Evolutionary conservation across 2,797 vertebrate species (phyloP).

Genomic region (Poeciliopsis presidionis): DNA sequence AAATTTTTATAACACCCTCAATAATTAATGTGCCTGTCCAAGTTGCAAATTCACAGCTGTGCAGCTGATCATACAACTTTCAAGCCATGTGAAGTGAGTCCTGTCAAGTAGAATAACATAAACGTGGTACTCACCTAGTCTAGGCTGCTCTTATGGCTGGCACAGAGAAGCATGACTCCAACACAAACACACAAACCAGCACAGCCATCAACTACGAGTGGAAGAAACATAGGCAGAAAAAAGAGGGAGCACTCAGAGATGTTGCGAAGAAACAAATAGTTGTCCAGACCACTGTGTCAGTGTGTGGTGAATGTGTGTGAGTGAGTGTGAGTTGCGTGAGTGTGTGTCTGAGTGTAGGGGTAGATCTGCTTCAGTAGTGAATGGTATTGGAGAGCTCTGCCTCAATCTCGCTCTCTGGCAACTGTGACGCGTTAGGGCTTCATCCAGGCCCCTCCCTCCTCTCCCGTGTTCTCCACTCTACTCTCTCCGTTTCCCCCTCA

Average conservation of each 20-base stretch:
- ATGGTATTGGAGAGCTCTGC: constrained; percentile 48
- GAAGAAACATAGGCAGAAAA: constrained; percentile 51
- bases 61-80: constrained; percentile 32
- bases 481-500: constrained; percentile 51
- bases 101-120: constrained; percentile 41
- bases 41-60: constrained; percentile 15
- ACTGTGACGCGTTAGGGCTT: constrained; percentile 71
- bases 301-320: constrained; percentile 25
- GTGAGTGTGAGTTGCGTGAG: constrained; percentile 23
- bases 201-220: constrained; percentile 55
- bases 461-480: constrained; percentile 47
- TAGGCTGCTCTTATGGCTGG: constrained; percentile 72
- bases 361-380: constrained; percentile 64
- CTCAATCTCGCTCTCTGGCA: constrained; percentile 58
- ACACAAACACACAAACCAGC: constrained; percentile 51
- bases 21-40: constrained; percentile 11
- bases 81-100: constrained; percentile 19
- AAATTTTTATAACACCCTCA: constrained; percentile 3
- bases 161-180: constrained; percentile 71
- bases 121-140: constrained; percentile 77
- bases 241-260: constrained; percentile 44
- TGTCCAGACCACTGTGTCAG: constrained; percentile 50
- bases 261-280: constrained; percentile 39
- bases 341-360: constrained; percentile 54
- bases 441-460: constrained; percentile 67